Percentiles rank a stretch among this genome's conserved stretches.
Conservation (phyloP, 2,797 vertebrate genomes). For the Diglossa cyanea region DNA sequence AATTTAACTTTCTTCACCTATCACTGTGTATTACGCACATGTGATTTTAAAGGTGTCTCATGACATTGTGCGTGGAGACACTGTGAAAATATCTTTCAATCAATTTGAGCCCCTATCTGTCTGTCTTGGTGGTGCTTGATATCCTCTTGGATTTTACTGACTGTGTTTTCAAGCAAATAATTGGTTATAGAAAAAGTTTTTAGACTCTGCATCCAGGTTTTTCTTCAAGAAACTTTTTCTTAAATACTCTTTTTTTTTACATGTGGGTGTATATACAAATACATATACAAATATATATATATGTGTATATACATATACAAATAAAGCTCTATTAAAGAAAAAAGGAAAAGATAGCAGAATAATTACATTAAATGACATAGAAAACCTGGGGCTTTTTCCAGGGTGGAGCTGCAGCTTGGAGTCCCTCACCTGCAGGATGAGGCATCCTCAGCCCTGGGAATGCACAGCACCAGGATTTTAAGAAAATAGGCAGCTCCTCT, state of each 20-base stretch:
- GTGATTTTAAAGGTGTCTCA: neutral
- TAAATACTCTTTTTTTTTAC: neutral
- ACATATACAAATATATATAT: too few relatives aligned
- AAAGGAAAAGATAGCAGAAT: neutral
- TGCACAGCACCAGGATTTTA: neutral
- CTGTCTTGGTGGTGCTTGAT: neutral
- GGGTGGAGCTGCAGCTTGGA: neutral
- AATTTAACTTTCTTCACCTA: neutral
- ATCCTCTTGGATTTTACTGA: neutral
- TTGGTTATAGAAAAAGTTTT: neutral
- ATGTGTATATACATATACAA: neutral
- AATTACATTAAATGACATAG: neutral
- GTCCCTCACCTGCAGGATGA: neutral
- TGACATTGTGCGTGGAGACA: rapidly evolving
- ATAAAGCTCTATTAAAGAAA: neutral
- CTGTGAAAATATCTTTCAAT: neutral
- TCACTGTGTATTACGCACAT: neutral
- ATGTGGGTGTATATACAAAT: neutral
- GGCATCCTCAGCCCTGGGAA: neutral
- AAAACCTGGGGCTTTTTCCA: neutral
- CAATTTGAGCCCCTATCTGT: neutral
- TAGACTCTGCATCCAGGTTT: neutral
- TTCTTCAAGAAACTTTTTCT: neutral
- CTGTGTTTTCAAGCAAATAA: neutral
- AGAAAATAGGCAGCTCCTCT: neutral